Conservation (phyloP, 2,113 vertebrate species). For the Nycticryphes semicollaris region DNA sequence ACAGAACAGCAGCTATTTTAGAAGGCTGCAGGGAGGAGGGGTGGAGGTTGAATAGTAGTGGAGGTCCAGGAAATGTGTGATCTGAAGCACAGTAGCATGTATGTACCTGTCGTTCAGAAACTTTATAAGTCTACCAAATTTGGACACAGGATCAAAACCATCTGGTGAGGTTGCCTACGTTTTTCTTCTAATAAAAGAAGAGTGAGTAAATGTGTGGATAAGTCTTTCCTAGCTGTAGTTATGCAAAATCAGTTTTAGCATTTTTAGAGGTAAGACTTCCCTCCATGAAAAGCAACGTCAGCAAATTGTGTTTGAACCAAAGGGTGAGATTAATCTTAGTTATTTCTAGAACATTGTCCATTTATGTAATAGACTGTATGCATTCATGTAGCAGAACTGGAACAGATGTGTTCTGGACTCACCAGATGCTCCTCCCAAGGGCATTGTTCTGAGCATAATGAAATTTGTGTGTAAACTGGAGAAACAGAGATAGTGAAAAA, state of each 20-base stretch:
- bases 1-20: conserved; percentile 33
- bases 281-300: background rate
- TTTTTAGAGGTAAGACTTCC: background rate
- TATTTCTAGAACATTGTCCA: background rate
- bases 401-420: background rate
- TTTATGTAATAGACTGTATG: background rate
- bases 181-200: conserved; percentile 41
- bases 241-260: background rate
- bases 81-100: conserved; percentile 5
- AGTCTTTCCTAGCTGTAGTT: background rate
- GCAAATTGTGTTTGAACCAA: background rate
- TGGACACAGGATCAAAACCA: background rate
- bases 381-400: background rate
- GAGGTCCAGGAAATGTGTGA: conserved; percentile 32
- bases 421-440: background rate
- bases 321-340: background rate
- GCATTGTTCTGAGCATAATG: background rate
- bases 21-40: conserved; percentile 28
- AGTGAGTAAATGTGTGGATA: background rate
- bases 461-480: background rate
- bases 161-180: background rate
- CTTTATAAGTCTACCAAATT: background rate
- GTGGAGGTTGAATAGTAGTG: background rate
- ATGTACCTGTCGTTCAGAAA: conserved; percentile 34
- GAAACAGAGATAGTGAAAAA: background rate